Percentiles rank a stretch among this genome's conserved stretches.
Evolutionary conservation across 2,797 vertebrate genomes (phyloP).

Genomic region (Rhinophrynus dorsalis): DNA sequence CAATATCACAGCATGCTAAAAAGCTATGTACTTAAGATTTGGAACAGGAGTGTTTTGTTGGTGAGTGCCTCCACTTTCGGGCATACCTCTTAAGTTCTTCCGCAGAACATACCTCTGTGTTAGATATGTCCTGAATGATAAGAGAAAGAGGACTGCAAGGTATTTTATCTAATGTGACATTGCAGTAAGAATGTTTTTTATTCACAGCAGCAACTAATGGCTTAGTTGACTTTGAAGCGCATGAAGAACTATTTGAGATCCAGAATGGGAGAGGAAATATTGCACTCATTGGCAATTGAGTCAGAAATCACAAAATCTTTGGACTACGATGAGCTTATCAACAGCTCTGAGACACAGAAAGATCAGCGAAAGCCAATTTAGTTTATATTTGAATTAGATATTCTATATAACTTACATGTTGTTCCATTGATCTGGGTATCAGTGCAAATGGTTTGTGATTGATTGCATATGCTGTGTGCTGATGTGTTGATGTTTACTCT

Average conservation of each 20-base stretch:
- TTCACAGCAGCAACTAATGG: neutral
- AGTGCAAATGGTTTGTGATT: too few relatives aligned
- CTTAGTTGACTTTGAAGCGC: slow-evolving; percentile 12
- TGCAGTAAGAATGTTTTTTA: neutral
- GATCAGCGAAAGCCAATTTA: neutral
- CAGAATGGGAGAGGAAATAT: neutral
- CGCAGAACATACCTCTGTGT: too few relatives aligned
- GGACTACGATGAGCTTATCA: neutral
- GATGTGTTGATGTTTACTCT: too few relatives aligned
- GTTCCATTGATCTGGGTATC: too few relatives aligned
- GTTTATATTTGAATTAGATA: too few relatives aligned
- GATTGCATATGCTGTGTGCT: too few relatives aligned
- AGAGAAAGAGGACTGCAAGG: neutral
- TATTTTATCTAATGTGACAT: neutral
- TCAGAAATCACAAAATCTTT: neutral
- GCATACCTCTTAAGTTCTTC: too few relatives aligned
- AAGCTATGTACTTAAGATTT: too few relatives aligned
- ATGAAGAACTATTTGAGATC: neutral
- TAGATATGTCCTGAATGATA: neutral
- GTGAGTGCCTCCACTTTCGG: too few relatives aligned
- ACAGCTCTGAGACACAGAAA: neutral
- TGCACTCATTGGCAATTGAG: neutral
- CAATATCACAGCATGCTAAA: too few relatives aligned
- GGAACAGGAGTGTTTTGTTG: too few relatives aligned
- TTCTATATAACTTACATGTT: too few relatives aligned